Conservation (phyloP, 2,888 invertebrate species). For the Serripes groenlandicus region DNA sequence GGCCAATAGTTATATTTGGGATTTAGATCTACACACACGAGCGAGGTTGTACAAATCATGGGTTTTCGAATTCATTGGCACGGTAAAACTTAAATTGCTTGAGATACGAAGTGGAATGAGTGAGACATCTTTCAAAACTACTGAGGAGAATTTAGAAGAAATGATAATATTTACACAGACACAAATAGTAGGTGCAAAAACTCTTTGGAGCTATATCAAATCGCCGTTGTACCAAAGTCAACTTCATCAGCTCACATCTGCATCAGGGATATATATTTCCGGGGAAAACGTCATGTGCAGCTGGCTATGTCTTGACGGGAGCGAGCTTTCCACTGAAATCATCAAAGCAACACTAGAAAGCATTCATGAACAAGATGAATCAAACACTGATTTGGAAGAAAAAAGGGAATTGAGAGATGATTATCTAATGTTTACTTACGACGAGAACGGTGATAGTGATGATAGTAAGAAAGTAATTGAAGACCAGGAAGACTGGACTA, state of each 20-base stretch:
- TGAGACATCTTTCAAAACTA: not conserved
- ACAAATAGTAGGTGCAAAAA: not conserved
- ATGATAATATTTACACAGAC: not conserved
- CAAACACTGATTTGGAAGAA: constrained; percentile 58
- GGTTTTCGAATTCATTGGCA: constrained; percentile 38
- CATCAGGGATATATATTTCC: not conserved
- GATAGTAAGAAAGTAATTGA: not conserved
- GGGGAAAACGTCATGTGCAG: not conserved
- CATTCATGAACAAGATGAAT: constrained; percentile 4
- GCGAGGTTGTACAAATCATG: constrained; percentile 62
- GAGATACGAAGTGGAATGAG: not conserved
- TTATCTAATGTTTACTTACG: constrained; percentile 20
- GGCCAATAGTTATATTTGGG: constrained; percentile 26
- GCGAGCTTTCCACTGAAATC: not conserved
- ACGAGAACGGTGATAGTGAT: not conserved
- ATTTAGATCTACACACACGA: constrained; percentile 30
- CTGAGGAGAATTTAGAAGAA: constrained; percentile 2
- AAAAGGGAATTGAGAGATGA: constrained; percentile 52
- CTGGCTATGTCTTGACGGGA: constrained; percentile 52
- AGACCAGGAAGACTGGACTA: constrained; percentile 28
- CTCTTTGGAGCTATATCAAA: not conserved
- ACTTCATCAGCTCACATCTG: not conserved
- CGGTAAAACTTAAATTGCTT: not conserved
- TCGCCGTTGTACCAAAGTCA: not conserved
- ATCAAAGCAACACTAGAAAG: constrained; percentile 27